Conservation (phyloP, 2,113 vertebrate genomes). For the Mus musculus region DNA sequence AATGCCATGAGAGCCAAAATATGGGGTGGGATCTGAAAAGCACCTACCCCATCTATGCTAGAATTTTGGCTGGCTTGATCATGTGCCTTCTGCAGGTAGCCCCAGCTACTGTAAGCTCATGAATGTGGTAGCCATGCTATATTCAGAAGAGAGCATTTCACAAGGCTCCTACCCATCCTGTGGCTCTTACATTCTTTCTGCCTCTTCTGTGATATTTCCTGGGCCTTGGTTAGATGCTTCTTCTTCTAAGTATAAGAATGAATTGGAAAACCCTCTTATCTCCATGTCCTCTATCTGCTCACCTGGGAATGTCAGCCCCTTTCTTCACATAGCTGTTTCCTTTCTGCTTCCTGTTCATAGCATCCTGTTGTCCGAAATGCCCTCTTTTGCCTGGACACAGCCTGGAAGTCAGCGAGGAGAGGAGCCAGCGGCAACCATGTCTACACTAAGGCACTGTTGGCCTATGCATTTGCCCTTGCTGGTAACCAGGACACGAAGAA, state of each 20-base stretch:
- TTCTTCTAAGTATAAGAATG: not conserved
- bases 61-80: not conserved
- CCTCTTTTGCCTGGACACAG: conserved; percentile 78
- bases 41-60: not conserved
- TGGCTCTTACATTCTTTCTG: not conserved
- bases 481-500: conserved; percentile 74
- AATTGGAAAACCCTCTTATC: not conserved
- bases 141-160: not conserved
- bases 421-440: conserved; percentile 19
- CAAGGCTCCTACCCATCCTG: not conserved
- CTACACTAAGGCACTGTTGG: conserved; percentile 82
- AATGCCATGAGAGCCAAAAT: not conserved
- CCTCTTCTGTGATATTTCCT: not conserved
- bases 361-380: conserved; percentile 80
- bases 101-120: no score
- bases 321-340: not conserved
- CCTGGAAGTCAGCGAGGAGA: conserved; percentile 47
- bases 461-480: conserved; percentile 80
- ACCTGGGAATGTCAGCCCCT: not conserved
- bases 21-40: not conserved
- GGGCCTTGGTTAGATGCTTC: not conserved
- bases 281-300: not conserved
- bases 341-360: conserved; percentile 52
- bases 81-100: not conserved
- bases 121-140: no score